A percentile compares a stretch with the other conserved stretches of the same genome.
These are phyloP conservation scores for Oligia strigilis DNA, from an alignment of 2,888 invertebrate genomes.

Conservation along the genomic window DNA sequence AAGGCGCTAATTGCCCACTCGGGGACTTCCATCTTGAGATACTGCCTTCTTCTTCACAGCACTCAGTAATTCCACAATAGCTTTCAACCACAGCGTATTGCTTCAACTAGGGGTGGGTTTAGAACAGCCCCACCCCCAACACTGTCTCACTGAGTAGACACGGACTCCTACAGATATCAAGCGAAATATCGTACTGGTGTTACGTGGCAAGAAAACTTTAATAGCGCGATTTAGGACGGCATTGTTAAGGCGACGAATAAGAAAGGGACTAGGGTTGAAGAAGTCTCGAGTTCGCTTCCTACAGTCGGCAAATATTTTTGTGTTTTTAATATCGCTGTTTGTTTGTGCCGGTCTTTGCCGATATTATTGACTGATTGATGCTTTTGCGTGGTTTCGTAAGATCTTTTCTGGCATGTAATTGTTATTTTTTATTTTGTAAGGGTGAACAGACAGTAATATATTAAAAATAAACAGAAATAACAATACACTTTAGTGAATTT, in stretches of 20 bases:
- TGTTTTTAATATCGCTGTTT: not conserved
- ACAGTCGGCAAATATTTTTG: not conserved
- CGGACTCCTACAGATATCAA: conserved; percentile 5
- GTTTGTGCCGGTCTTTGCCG: not conserved
- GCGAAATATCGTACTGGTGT: not conserved
- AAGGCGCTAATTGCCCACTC: not conserved
- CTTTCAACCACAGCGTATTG: conserved; percentile 1
- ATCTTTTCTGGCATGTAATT: not conserved
- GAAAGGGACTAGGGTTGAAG: not conserved
- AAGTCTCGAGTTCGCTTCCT: not conserved
- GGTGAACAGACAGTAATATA: too few species aligned
- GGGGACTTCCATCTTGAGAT: not conserved
- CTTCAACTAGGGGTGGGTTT: not conserved
- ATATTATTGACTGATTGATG: not conserved
- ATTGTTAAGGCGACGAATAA: not conserved
- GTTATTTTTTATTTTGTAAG: too few species aligned
- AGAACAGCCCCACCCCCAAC: conserved; percentile 27
- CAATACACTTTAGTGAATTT: too few species aligned
- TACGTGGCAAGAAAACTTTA: conserved; percentile 26
- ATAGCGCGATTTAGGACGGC: conserved; percentile 42
- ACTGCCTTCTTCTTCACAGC: not conserved
- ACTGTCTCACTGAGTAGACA: conserved; percentile 52
- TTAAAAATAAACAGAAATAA: too few species aligned
- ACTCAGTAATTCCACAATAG: not conserved
- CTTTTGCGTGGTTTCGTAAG: not conserved